A percentile compares a stretch with the other conserved stretches of the same genome.
phyloP scores from a whole-genome alignment of 1,140 invertebrate genomes.

The Venturia canescens region DNA sequence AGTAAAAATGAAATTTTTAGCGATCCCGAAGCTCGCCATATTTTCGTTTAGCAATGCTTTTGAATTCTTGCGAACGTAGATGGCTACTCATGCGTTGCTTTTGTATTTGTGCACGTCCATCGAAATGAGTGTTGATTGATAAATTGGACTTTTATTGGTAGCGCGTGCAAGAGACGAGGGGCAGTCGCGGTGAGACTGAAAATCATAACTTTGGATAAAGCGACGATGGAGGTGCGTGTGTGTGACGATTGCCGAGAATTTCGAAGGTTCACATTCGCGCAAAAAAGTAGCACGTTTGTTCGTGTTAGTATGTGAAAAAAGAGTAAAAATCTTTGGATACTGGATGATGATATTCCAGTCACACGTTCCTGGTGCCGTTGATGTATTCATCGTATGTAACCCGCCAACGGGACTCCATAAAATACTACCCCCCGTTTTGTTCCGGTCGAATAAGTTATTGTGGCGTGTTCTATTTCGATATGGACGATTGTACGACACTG shows the following conservation, averaged over 20 bases:
- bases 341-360: slow-evolving; percentile 64
- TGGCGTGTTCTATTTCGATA: slow-evolving; percentile 66
- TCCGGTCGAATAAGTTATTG: slow-evolving; percentile 68
- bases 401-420: slow-evolving; percentile 67
- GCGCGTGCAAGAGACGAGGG: no score
- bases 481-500: slow-evolving; percentile 60
- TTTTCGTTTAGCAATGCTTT: no score
- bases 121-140: no score
- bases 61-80: no score
- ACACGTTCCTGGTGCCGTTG: slow-evolving; percentile 58
- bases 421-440: slow-evolving; percentile 67
- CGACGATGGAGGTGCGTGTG: not conserved
- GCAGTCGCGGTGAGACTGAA: no score
- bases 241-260: not conserved
- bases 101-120: no score
- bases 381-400: slow-evolving; percentile 68
- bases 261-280: not conserved
- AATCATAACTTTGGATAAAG: no score
- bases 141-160: no score
- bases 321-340: not conserved
- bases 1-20: no score
- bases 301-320: not conserved
- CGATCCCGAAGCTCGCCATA: no score
- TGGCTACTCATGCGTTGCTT: no score
- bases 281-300: not conserved